phyloP scores from a whole-genome alignment of 1,140 invertebrate genomes.

The Episyrphus balteatus region DNA sequence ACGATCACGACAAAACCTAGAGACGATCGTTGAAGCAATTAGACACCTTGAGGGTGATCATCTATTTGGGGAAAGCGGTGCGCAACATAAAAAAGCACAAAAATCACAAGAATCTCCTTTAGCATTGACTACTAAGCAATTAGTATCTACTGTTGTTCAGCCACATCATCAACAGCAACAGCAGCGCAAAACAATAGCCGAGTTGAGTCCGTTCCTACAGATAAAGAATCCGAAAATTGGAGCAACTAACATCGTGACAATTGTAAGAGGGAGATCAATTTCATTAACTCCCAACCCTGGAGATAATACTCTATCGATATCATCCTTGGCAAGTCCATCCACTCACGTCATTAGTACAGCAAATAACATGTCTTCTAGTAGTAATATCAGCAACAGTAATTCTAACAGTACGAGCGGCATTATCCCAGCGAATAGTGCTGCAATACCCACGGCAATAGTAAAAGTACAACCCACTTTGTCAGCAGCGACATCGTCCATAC shows the following conservation, averaged over 20 bases:
- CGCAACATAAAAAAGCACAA: slow-evolving; percentile 26
- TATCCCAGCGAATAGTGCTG: not conserved
- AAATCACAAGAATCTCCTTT: slow-evolving; percentile 53
- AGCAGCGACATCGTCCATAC: slow-evolving; percentile 11
- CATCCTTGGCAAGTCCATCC: not conserved
- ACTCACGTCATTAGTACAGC: not conserved
- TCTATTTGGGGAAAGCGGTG: slow-evolving; percentile 65
- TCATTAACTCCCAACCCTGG: not conserved
- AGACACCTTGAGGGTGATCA: slow-evolving; percentile 90
- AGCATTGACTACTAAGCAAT: slow-evolving; percentile 56
- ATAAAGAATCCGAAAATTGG: slow-evolving; percentile 36
- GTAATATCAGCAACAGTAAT: not conserved
- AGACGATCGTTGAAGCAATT: slow-evolving; percentile 96
- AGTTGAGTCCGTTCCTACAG: slow-evolving; percentile 53
- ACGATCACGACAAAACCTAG: slow-evolving; percentile 82
- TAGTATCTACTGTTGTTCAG: too few species aligned
- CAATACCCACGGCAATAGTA: slow-evolving; percentile 30
- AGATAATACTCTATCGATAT: not conserved
- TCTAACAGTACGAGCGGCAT: not conserved
- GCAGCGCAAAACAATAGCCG: slow-evolving; percentile 44
- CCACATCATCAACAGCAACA: slow-evolving; percentile 17
- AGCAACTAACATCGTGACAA: slow-evolving; percentile 20
- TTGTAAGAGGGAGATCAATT: slow-evolving; percentile 10
- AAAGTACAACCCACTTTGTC: slow-evolving; percentile 23
- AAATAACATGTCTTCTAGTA: slow-evolving; percentile 1